These are phyloP conservation scores for Byasa hedistus DNA, from an alignment of 2,888 invertebrate species.

Conservation along the genomic window DNA sequence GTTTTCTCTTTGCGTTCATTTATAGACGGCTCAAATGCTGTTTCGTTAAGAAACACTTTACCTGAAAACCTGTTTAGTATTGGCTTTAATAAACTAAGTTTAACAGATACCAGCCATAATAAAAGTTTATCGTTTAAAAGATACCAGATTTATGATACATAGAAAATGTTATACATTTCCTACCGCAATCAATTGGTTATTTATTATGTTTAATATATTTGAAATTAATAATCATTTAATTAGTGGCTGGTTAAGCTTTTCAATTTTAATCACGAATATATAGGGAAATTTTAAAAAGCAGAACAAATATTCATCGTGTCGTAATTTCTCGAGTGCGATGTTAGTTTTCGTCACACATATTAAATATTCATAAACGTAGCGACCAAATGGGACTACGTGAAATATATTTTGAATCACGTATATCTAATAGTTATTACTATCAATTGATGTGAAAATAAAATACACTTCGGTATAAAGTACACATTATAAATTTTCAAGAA, in stretches of 20 bases:
- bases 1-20: background rate
- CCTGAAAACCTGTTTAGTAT: background rate
- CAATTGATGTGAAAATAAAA: too few species aligned
- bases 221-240: background rate
- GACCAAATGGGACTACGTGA: background rate
- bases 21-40: background rate
- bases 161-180: background rate
- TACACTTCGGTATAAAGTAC: too few species aligned
- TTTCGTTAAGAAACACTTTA: background rate
- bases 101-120: background rate
- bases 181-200: background rate
- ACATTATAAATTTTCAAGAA: too few species aligned
- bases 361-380: background rate
- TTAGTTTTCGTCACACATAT: background rate
- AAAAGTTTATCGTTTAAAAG: too few species aligned
- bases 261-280: background rate
- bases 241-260: background rate
- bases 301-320: background rate
- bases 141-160: background rate
- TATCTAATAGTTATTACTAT: too few species aligned
- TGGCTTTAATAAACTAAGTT: background rate
- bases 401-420: background rate
- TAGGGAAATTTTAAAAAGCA: background rate
- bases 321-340: background rate
- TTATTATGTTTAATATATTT: too few species aligned